Evolutionary conservation across 2,888 invertebrate species (phyloP).

Genomic region (Coelinius sp.): DNA sequence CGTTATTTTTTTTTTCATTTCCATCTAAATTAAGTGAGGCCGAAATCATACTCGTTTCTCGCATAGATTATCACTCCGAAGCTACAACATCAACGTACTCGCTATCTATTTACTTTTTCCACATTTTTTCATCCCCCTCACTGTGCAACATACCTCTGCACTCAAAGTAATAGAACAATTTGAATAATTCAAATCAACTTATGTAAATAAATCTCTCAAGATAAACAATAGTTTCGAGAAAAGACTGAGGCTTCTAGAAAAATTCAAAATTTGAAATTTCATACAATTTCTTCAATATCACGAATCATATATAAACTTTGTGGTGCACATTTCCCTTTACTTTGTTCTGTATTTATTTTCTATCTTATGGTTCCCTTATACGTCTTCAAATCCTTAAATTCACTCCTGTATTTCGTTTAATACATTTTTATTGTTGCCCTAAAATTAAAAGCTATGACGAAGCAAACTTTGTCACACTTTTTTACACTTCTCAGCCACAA

Average conservation of each 20-base stretch:
- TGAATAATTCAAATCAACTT: constrained; percentile 28
- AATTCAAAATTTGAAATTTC: constrained; percentile 5
- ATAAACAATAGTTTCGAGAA: constrained; percentile 27
- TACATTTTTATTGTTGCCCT: constrained; percentile 21
- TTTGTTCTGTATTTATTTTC: constrained; percentile 15
- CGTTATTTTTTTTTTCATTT: constrained; percentile 29
- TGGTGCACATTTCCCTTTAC: constrained; percentile 22
- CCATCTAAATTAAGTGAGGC: constrained; percentile 36
- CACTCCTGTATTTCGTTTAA: constrained; percentile 9
- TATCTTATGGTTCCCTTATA: constrained; percentile 29
- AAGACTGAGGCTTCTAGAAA: neutral
- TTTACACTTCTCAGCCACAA: constrained; percentile 44
- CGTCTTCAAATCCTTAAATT: constrained; percentile 7
- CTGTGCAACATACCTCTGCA: constrained; percentile 23
- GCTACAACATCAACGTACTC: constrained; percentile 22
- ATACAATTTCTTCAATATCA: constrained; percentile 13
- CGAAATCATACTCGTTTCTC: constrained; percentile 39
- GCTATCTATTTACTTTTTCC: constrained; percentile 17
- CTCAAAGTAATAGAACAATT: constrained; percentile 38
- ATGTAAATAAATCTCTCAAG: constrained; percentile 12
- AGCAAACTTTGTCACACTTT: constrained; percentile 42
- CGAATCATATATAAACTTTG: constrained; percentile 23
- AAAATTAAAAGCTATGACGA: constrained; percentile 36
- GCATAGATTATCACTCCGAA: constrained; percentile 20
- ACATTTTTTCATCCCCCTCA: constrained; percentile 12